phyloP scores from a whole-genome alignment of 1,140 invertebrate species.

The Myzus persicae region DNA sequence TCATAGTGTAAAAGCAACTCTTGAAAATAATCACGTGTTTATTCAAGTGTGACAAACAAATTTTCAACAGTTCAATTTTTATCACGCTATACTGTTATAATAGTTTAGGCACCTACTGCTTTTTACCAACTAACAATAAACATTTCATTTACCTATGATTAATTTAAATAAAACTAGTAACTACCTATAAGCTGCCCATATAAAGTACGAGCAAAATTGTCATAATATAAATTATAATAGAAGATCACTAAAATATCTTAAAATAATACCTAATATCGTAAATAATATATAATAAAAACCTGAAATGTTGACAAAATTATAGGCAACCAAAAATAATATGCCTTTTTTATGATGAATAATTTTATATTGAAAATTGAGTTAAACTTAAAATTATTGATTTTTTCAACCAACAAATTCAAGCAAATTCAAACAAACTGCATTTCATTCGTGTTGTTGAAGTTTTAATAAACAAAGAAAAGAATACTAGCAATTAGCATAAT shows the following conservation, averaged over 20 bases:
- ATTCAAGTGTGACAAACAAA: constrained; percentile 46
- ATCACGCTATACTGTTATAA: not conserved
- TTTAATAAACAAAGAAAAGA: not conserved
- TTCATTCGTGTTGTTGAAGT: not conserved
- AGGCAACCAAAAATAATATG: not conserved
- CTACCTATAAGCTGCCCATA: not conserved
- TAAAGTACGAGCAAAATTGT: not conserved
- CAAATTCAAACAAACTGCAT: not conserved
- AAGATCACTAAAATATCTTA: not conserved
- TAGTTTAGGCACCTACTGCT: not conserved
- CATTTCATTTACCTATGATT: not conserved
- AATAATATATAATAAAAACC: not conserved
- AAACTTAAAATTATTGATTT: not conserved
- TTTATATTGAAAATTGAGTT: not conserved
- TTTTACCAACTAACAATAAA: not conserved
- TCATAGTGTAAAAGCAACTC: not conserved
- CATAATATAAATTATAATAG: not conserved
- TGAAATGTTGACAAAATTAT: not conserved
- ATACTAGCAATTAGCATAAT: not conserved
- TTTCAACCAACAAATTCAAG: not conserved
- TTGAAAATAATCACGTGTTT: constrained; percentile 45
- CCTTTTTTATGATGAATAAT: not conserved
- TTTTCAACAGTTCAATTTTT: constrained; percentile 32
- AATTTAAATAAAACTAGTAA: not conserved
- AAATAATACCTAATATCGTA: not conserved